These are phyloP conservation scores for Catharus minimus DNA, from an alignment of 2,113 vertebrate genomes.

Conservation along the genomic window DNA sequence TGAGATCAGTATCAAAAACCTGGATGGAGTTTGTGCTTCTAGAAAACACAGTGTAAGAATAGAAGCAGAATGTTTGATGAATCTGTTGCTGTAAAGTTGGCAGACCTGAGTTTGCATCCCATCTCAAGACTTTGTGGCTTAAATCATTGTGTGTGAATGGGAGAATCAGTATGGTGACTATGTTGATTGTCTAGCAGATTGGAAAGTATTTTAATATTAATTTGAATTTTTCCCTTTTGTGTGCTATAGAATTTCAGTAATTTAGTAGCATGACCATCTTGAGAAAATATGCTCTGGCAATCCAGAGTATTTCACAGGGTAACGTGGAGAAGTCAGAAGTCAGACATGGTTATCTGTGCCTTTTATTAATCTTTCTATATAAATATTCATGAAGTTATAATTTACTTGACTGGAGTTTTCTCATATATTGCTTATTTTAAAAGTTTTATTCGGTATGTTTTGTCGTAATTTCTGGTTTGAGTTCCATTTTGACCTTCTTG, in stretches of 20 bases:
- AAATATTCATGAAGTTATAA: neutral
- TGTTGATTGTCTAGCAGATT: neutral
- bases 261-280: neutral
- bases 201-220: neutral
- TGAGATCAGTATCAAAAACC: neutral
- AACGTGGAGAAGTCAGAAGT: neutral
- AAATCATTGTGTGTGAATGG: neutral
- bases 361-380: neutral
- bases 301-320: neutral
- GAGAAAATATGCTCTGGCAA: neutral
- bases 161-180: neutral
- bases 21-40: neutral
- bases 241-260: neutral
- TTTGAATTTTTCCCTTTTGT: neutral
- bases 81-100: neutral
- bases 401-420: neutral
- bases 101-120: neutral
- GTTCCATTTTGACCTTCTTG: neutral
- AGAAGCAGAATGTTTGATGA: neutral
- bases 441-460: neutral
- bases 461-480: neutral
- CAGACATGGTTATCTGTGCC: neutral
- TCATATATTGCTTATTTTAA: neutral
- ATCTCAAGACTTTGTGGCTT: neutral
- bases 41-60: neutral